A percentile compares a stretch with the other conserved stretches of the same genome.
Conservation (phyloP, 2,888 invertebrate species). For the Drosophila histrio region DNA sequence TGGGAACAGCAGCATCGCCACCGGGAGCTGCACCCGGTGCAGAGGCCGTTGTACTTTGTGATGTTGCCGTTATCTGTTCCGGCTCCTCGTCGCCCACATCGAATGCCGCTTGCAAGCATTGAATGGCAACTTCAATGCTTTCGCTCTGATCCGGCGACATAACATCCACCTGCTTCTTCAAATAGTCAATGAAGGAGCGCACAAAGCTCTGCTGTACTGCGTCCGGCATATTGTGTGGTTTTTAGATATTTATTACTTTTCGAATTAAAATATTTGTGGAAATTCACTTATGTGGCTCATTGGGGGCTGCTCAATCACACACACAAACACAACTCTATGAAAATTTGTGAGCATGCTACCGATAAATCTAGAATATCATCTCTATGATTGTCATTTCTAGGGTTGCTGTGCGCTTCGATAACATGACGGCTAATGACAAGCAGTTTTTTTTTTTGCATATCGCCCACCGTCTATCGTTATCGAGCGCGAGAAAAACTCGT, state of each 20-base stretch:
- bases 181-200: slow-evolving; percentile 81
- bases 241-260: slow-evolving; percentile 4
- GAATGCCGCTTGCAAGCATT: slow-evolving; percentile 96
- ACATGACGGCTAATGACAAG: slow-evolving; percentile 21
- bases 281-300: slow-evolving; percentile 60
- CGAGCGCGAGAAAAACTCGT: slow-evolving; percentile 52
- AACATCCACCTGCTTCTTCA: slow-evolving; percentile 81
- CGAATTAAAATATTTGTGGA: slow-evolving; percentile 15
- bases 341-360: slow-evolving; percentile 44
- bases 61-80: slow-evolving; percentile 26
- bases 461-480: slow-evolving; percentile 41
- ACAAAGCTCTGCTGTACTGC: slow-evolving; percentile 83
- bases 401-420: slow-evolving; percentile 29
- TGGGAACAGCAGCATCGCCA: slow-evolving; percentile 29
- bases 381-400: slow-evolving; percentile 20
- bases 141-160: slow-evolving; percentile 82
- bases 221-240: slow-evolving; percentile 74
- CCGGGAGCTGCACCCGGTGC: slow-evolving; percentile 19
- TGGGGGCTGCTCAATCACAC: slow-evolving; percentile 13
- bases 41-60: slow-evolving; percentile 41
- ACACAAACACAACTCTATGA: slow-evolving; percentile 2
- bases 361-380: slow-evolving; percentile 38
- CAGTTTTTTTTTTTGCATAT: slow-evolving; percentile 18
- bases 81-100: slow-evolving; percentile 85
- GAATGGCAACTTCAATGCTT: slow-evolving; percentile 94